phyloP scores from a whole-genome alignment of 2,113 vertebrate genomes.

The Desmodus rotundus region DNA sequence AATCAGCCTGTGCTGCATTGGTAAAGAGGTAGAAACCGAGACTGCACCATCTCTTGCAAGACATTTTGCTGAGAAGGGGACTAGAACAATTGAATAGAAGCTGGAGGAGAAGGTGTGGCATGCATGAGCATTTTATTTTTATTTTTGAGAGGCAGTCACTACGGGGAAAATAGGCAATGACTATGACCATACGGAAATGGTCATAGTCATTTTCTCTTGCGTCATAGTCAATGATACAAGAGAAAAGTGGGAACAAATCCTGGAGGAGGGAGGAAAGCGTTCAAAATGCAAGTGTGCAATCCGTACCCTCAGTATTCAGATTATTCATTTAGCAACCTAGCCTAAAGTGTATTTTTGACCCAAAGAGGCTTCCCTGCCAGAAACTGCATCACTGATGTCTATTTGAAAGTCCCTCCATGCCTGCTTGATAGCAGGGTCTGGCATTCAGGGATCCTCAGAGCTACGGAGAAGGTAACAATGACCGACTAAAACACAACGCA shows the following conservation, averaged over 20 bases:
- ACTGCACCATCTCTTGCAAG: background rate
- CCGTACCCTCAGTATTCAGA: background rate
- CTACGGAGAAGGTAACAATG: constrained; percentile 59
- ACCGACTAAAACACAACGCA: constrained; percentile 52
- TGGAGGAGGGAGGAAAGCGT: background rate
- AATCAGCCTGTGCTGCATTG: background rate
- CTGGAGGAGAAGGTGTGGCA: background rate
- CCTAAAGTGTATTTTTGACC: background rate
- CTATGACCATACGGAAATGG: background rate
- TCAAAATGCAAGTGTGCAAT: fast-evolving
- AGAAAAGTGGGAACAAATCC: background rate
- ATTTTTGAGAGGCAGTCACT: background rate
- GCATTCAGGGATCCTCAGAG: constrained; percentile 61
- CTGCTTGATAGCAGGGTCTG: constrained; percentile 65
- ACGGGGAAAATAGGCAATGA: background rate
- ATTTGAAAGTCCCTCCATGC: background rate
- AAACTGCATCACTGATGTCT: constrained; percentile 13
- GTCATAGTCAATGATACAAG: fast-evolving
- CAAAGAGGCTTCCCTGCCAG: background rate
- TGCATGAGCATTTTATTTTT: background rate
- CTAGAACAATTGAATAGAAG: background rate
- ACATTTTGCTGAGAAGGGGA: background rate
- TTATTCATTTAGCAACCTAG: background rate
- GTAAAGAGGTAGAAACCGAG: background rate
- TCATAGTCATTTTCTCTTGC: no score